phyloP scores from a whole-genome alignment of 1,140 invertebrate genomes.

The Spodoptera frugiperda region DNA sequence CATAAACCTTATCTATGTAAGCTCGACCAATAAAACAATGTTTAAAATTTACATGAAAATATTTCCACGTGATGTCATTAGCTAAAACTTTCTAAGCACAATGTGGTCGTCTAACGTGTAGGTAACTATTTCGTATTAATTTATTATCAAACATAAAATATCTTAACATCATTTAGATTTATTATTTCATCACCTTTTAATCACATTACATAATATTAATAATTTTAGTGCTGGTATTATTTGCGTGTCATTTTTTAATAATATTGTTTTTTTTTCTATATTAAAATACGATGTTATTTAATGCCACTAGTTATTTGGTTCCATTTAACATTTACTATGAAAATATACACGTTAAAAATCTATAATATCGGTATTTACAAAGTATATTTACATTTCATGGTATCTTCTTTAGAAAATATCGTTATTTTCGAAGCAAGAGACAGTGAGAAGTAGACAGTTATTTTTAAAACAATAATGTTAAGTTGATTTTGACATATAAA shows the following conservation, averaged over 20 bases:
- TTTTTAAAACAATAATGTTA: neutral
- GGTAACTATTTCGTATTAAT: constrained; percentile 42
- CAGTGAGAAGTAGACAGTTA: neutral
- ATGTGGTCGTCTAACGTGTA: constrained; percentile 25
- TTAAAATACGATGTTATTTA: constrained; percentile 51
- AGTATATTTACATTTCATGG: constrained; percentile 48
- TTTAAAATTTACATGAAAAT: constrained; percentile 41
- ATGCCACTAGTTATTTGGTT: constrained; percentile 82
- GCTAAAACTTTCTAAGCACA: constrained; percentile 34
- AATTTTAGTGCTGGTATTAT: constrained; percentile 25
- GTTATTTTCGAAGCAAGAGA: neutral
- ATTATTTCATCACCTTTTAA: constrained; percentile 59
- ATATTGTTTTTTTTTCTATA: constrained; percentile 21
- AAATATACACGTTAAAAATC: constrained; percentile 82
- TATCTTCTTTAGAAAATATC: constrained; percentile 36
- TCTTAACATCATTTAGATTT: constrained; percentile 45
- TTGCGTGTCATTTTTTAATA: constrained; percentile 23
- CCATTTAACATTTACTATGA: constrained; percentile 84
- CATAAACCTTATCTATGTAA: constrained; percentile 75
- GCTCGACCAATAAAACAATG: constrained; percentile 72
- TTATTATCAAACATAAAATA: constrained; percentile 48
- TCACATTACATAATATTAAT: constrained; percentile 54
- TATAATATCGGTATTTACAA: constrained; percentile 79
- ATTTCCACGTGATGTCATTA: constrained; percentile 34
- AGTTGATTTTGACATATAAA: neutral